Evolutionary conservation across 2,113 vertebrate genomes (phyloP).

Genomic region (Cygnus buccinator): DNA sequence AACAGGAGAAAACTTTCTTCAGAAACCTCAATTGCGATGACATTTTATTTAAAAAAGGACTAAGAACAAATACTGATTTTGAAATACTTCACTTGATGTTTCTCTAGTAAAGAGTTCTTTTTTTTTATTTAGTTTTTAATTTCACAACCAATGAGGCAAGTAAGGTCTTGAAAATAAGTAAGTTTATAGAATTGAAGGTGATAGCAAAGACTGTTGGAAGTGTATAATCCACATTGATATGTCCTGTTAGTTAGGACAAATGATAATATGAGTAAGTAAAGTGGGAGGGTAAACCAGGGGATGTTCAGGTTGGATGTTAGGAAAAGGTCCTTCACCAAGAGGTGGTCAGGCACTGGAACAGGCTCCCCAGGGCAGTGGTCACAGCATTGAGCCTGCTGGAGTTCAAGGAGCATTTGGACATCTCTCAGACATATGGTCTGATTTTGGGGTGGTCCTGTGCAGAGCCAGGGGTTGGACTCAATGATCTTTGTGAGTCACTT

Average conservation of each 20-base stretch:
- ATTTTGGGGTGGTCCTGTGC: too few species aligned
- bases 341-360: too few species aligned
- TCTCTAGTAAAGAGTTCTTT: background rate
- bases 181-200: background rate
- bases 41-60: background rate
- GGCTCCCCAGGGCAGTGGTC: too few species aligned
- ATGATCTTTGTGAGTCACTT: too few species aligned
- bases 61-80: background rate
- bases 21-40: background rate
- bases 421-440: too few species aligned
- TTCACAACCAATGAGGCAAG: background rate
- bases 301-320: too few species aligned
- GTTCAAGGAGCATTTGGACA: too few species aligned
- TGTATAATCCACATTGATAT: background rate
- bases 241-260: background rate
- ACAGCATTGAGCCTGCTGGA: too few species aligned
- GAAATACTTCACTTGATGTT: background rate
- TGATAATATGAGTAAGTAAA: background rate
- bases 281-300: too few species aligned
- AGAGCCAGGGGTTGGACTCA: too few species aligned
- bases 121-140: background rate
- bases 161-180: background rate
- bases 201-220: background rate
- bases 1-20: background rate
- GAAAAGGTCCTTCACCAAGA: too few species aligned